These are phyloP conservation scores for Caenorhabditis sp. DNA, from an alignment of 2,888 invertebrate genomes.

Conservation along the genomic window DNA sequence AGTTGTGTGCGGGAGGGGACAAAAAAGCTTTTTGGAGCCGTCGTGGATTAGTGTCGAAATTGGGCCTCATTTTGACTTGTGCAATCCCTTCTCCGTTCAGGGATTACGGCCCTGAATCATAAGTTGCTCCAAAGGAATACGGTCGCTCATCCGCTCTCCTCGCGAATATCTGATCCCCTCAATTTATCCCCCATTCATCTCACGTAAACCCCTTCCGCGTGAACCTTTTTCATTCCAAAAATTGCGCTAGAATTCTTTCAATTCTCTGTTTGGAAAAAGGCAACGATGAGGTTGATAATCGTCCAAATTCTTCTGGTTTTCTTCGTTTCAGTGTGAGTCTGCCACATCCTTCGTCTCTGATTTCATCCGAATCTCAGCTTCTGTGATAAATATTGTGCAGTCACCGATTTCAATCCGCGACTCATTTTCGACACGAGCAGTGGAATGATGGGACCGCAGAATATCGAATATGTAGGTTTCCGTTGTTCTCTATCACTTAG, in stretches of 20 bases:
- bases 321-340: constrained; percentile 7
- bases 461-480: not conserved
- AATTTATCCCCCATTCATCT: no score
- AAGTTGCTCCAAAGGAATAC: no score
- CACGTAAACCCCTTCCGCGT: no score
- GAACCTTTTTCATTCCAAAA: no score
- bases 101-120: constrained; percentile 24
- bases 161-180: no score
- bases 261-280: not conserved
- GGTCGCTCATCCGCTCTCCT: no score
- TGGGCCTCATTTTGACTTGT: constrained; percentile 30
- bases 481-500: not conserved
- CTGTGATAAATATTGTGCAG: constrained; percentile 11
- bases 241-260: not conserved
- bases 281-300: constrained; percentile 21
- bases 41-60: constrained; percentile 40
- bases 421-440: constrained; percentile 8
- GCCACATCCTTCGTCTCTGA: not conserved
- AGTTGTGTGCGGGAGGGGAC: constrained; percentile 16
- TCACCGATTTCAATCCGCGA: not conserved
- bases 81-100: constrained; percentile 6
- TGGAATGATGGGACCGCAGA: not conserved
- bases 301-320: constrained; percentile 21
- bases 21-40: constrained; percentile 21
- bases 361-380: not conserved